Evolutionary conservation across 1,140 invertebrate genomes (phyloP).

Genomic region (Zaprionus africanus): DNA sequence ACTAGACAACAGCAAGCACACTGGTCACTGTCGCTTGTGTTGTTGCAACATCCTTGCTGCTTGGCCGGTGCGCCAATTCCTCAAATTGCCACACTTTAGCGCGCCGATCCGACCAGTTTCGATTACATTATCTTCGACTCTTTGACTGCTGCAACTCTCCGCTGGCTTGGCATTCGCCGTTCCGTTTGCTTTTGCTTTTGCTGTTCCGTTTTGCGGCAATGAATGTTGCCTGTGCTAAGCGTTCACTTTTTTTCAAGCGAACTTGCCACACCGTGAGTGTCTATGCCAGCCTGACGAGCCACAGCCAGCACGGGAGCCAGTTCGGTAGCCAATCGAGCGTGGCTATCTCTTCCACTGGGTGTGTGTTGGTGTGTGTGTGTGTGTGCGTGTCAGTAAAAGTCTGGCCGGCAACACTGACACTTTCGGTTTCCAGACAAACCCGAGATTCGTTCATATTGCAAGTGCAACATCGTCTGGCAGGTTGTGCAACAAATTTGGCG

Average conservation of each 20-base stretch:
- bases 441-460: conserved; percentile 57
- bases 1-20: neutral
- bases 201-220: conserved; percentile 78
- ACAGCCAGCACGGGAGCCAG: neutral
- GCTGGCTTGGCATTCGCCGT: conserved; percentile 25
- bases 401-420: conserved; percentile 52
- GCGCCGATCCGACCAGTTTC: conserved; percentile 74
- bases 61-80: conserved; percentile 54
- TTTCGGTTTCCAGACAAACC: conserved; percentile 60
- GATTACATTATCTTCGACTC: conserved; percentile 74
- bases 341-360: conserved; percentile 4
- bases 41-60: conserved; percentile 41
- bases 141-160: neutral
- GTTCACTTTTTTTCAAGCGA: conserved; percentile 73
- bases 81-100: conserved; percentile 67
- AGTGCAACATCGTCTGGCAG: conserved; percentile 69
- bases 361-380: neutral
- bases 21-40: conserved; percentile 35
- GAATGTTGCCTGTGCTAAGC: conserved; percentile 60
- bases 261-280: conserved; percentile 79
- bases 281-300: conserved; percentile 58
- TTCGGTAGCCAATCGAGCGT: conserved; percentile 12
- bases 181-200: conserved; percentile 39
- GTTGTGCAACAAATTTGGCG: conserved; percentile 55
- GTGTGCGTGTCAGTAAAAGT: conserved; percentile 63